Conservation (phyloP, 2,113 vertebrate genomes). For the Anguilla japonica region DNA sequence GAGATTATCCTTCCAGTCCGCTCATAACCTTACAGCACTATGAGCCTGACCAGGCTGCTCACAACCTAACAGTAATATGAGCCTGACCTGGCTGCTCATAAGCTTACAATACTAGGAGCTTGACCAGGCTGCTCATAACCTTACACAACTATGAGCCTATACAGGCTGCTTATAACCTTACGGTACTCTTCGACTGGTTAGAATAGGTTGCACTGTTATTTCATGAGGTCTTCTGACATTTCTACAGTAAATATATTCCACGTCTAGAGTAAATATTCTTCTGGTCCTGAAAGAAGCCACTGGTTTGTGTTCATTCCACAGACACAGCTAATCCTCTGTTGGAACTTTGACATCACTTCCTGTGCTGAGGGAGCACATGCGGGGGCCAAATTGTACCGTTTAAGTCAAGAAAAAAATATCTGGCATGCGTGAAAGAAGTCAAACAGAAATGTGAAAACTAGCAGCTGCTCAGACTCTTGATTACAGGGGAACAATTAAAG, state of each 20-base stretch:
- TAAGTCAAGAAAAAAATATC: neutral
- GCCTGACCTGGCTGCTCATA: no score
- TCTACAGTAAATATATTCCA: neutral
- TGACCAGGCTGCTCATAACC: no score
- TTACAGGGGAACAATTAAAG: neutral
- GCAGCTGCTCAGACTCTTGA: constrained; percentile 2
- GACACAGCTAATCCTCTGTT: neutral
- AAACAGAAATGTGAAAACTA: constrained; percentile 1
- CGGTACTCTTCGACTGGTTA: neutral
- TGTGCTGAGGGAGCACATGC: neutral
- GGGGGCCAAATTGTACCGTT: neutral
- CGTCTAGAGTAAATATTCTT: neutral
- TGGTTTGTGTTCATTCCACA: neutral
- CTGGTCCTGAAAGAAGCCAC: neutral
- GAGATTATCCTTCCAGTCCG: no score
- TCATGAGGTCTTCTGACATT: neutral
- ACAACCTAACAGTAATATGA: no score
- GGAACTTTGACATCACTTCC: neutral
- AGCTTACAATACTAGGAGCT: no score
- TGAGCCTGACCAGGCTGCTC: no score
- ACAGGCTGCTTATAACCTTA: neutral
- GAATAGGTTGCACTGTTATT: neutral
- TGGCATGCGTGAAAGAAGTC: neutral
- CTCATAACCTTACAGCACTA: no score
- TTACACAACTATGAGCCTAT: no score